A percentile compares a stretch with the other conserved stretches of the same genome.
phyloP scores from a whole-genome alignment of 1,140 invertebrate genomes.

The Geopemphigus sp. region DNA sequence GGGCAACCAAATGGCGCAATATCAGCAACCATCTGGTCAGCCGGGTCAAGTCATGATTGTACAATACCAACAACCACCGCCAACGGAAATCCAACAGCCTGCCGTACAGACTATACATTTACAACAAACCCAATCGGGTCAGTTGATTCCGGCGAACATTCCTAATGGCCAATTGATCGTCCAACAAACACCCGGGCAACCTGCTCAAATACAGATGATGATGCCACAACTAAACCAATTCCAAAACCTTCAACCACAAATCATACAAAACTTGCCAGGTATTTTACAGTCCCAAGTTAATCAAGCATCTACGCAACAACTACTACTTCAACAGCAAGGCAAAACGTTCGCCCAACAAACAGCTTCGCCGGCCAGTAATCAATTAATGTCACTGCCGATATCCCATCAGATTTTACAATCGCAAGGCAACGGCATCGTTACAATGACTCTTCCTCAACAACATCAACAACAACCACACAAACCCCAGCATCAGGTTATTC shows the following conservation, averaged over 20 bases:
- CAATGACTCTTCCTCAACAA: slow-evolving; percentile 45
- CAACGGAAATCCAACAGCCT: slow-evolving; percentile 37
- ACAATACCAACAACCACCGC: slow-evolving; percentile 35
- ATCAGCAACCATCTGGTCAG: slow-evolving; percentile 35
- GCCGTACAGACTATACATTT: slow-evolving; percentile 39
- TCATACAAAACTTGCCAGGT: slow-evolving; percentile 39
- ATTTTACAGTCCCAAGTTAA: slow-evolving; percentile 24
- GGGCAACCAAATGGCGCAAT: slow-evolving; percentile 41
- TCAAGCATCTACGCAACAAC: slow-evolving; percentile 32
- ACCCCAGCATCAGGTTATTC: slow-evolving; percentile 38
- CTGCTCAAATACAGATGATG: slow-evolving; percentile 47
- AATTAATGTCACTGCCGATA: slow-evolving; percentile 39
- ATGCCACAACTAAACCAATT: slow-evolving; percentile 45
- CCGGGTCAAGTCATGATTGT: slow-evolving; percentile 46
- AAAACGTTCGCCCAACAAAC: slow-evolving; percentile 35
- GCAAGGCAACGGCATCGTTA: slow-evolving; percentile 45
- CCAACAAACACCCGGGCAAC: slow-evolving; percentile 39
- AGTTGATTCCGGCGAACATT: slow-evolving; percentile 43
- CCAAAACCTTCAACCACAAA: slow-evolving; percentile 46
- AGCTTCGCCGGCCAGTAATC: slow-evolving; percentile 10
- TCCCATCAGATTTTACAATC: slow-evolving; percentile 45
- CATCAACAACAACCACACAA: slow-evolving; percentile 38
- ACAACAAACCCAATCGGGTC: slow-evolving; percentile 43
- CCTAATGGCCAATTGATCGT: slow-evolving; percentile 42
- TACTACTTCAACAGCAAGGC: slow-evolving; percentile 34